These are phyloP conservation scores for Pterois miles DNA, from an alignment of 2,797 vertebrate species.

Conservation along the genomic window DNA sequence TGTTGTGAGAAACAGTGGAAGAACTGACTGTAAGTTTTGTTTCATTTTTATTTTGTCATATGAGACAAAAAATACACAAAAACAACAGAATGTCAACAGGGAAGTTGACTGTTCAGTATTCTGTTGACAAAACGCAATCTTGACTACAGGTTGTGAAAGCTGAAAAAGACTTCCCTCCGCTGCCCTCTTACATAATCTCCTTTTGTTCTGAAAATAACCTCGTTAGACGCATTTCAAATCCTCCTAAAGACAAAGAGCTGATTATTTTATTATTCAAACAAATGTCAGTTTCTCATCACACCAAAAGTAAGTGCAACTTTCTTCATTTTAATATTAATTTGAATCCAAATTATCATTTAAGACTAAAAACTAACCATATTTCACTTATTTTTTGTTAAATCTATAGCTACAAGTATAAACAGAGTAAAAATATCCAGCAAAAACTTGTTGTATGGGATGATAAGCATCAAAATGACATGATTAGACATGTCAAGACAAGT, in stretches of 20 bases:
- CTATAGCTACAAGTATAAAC: neutral
- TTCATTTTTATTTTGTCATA: neutral
- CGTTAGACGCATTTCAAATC: neutral
- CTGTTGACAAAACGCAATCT: neutral
- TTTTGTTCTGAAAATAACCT: conserved; percentile 17
- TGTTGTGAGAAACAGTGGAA: neutral
- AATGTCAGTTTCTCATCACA: neutral
- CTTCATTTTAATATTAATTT: neutral
- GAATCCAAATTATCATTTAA: neutral
- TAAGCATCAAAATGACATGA: conserved; percentile 16
- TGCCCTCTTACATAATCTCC: neutral
- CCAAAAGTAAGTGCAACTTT: neutral
- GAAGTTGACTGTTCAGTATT: neutral
- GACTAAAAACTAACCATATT: neutral
- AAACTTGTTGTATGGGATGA: neutral
- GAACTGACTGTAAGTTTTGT: neutral
- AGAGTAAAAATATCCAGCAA: neutral
- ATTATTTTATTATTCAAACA: neutral
- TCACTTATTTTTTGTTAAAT: neutral
- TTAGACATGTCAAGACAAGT: neutral
- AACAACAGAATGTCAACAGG: neutral
- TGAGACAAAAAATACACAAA: neutral
- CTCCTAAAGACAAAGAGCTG: neutral
- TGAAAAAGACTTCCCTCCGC: neutral
- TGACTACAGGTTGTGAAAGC: conserved; percentile 2